Conservation (phyloP, 2,797 vertebrate genomes). For the Mustela erminea region DNA sequence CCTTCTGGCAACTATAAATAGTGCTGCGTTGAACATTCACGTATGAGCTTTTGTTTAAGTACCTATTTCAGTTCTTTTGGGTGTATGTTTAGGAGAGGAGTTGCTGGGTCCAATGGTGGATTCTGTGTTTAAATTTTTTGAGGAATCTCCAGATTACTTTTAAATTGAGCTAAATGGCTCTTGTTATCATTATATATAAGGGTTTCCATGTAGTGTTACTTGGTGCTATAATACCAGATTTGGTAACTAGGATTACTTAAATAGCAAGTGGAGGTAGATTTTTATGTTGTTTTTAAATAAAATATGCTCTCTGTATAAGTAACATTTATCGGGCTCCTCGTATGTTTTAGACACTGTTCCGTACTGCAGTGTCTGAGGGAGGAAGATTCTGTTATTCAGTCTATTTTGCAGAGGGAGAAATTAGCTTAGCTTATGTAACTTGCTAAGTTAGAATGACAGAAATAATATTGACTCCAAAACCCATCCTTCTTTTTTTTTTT, state of each 20-base stretch:
- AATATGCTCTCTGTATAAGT: not conserved
- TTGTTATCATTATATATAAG: not conserved
- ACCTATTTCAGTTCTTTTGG: not conserved
- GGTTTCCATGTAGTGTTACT: not conserved
- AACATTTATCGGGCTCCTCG: not conserved
- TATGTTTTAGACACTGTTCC: constrained; percentile 13
- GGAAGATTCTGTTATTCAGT: not conserved
- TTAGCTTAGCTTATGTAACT: not conserved
- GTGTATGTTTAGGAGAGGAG: not conserved
- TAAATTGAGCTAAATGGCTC: not conserved
- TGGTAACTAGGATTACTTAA: constrained; percentile 13
- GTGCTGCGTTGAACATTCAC: not conserved
- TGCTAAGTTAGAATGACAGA: not conserved
- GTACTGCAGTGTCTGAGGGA: not conserved
- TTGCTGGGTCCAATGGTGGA: not conserved
- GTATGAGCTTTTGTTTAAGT: not conserved
- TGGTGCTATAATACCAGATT: not conserved
- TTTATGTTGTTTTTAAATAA: constrained; percentile 49
- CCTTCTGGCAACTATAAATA: not conserved
- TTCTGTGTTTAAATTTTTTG: not conserved
- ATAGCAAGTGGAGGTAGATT: constrained; percentile 23
- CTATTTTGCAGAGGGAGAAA: not conserved
- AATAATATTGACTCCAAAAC: not conserved
- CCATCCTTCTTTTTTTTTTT: not conserved
- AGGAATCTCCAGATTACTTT: not conserved